phyloP scores from a whole-genome alignment of 1,140 invertebrate species.

The Drosophila kurseongensis region DNA sequence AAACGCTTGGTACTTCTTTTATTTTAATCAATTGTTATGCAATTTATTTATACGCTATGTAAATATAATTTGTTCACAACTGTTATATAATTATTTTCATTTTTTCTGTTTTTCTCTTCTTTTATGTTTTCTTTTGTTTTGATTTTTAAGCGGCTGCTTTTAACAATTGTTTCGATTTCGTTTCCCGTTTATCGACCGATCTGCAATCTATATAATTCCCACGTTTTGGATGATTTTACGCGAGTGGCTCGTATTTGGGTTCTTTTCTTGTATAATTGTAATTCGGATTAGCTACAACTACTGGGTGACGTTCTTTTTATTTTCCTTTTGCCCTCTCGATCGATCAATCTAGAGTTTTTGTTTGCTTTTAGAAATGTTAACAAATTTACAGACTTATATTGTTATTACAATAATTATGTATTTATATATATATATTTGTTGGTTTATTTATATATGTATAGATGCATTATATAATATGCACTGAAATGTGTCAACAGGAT shows the following conservation, averaged over 20 bases:
- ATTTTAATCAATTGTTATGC: constrained; percentile 81
- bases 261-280: constrained; percentile 39
- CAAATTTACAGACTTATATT: constrained; percentile 76
- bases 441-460: constrained; percentile 33
- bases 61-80: constrained; percentile 82
- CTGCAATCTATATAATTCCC: constrained; percentile 25
- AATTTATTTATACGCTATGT: constrained; percentile 81
- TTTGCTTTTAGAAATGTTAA: constrained; percentile 65
- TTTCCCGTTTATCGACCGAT: constrained; percentile 40
- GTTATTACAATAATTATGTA: constrained; percentile 58
- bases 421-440: constrained; percentile 52
- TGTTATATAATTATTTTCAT: constrained; percentile 76
- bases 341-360: constrained; percentile 5
- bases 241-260: constrained; percentile 4
- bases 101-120: constrained; percentile 29
- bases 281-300: constrained; percentile 56
- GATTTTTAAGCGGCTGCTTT: constrained; percentile 77
- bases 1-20: constrained; percentile 17
- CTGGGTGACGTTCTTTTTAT: constrained; percentile 36
- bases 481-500: constrained; percentile 54
- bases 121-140: constrained; percentile 46
- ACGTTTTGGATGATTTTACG: constrained; percentile 2
- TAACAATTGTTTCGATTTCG: constrained; percentile 64
- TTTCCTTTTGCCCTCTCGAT: constrained; percentile 23
- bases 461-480: constrained; percentile 41